phyloP scores from a whole-genome alignment of 2,113 vertebrate species.

The Elgaria multicarinata region DNA sequence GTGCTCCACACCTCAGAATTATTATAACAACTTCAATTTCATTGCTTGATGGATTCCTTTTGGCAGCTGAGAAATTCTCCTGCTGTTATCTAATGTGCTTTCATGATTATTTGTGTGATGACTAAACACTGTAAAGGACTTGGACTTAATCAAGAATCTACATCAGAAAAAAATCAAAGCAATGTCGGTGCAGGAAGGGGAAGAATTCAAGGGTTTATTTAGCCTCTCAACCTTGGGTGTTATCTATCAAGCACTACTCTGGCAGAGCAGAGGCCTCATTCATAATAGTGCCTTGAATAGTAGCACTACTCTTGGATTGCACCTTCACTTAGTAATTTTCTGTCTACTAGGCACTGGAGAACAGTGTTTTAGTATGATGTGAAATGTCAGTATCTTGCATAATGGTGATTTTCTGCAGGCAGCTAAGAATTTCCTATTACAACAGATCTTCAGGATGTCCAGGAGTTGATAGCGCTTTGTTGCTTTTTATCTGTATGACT shows the following conservation, averaged over 20 bases:
- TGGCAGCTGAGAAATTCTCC: constrained; percentile 58
- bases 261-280: neutral
- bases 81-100: constrained; percentile 63
- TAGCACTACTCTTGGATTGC: neutral
- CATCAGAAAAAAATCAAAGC: constrained; percentile 40
- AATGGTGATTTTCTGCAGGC: neutral
- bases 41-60: constrained; percentile 56
- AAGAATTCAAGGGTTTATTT: constrained; percentile 31
- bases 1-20: constrained; percentile 40
- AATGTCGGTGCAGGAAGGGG: constrained; percentile 28
- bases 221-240: neutral
- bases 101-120: constrained; percentile 63
- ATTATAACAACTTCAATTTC: constrained; percentile 56
- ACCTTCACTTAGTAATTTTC: neutral
- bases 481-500: neutral
- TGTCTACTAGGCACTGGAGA: constrained; percentile 25
- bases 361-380: constrained; percentile 18
- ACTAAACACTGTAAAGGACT: constrained; percentile 53
- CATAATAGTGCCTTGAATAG: neutral
- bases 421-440: neutral
- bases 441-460: neutral
- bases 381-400: neutral
- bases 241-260: neutral
- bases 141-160: constrained; percentile 49
- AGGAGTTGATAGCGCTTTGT: neutral